Evolutionary conservation across 1,140 invertebrate species (phyloP).

Genomic region (Papilio machaon): DNA sequence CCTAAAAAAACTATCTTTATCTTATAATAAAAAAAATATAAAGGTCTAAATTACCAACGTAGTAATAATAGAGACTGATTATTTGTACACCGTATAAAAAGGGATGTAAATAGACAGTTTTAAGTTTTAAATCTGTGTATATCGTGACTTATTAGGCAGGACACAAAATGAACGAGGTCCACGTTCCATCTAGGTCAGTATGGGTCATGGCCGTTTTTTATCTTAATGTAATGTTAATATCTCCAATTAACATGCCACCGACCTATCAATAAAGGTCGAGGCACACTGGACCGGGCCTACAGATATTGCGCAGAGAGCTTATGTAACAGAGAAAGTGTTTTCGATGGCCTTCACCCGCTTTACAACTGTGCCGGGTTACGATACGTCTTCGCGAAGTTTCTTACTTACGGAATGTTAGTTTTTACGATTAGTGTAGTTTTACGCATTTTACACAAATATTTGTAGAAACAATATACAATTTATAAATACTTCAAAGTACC

Average conservation of each 20-base stretch:
- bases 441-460: not conserved
- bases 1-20: too few species aligned
- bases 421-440: not conserved
- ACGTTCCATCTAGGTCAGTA: not conserved
- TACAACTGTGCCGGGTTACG: conserved; percentile 45
- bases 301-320: conserved; percentile 39
- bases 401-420: not conserved
- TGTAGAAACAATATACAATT: too few species aligned
- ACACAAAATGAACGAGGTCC: not conserved
- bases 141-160: not conserved
- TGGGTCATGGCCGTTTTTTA: conserved; percentile 8
- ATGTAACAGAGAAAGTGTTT: conserved; percentile 64
- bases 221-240: conserved; percentile 14
- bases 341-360: conserved; percentile 67
- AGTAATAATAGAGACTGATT: too few species aligned
- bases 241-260: conserved; percentile 1
- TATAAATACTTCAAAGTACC: too few species aligned
- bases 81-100: too few species aligned
- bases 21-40: too few species aligned
- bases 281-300: conserved; percentile 29
- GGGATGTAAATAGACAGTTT: too few species aligned
- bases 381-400: conserved; percentile 38
- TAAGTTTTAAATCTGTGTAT: too few species aligned
- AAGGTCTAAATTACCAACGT: too few species aligned
- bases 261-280: conserved; percentile 27